Evolutionary conservation across 2,888 invertebrate species (phyloP), one percentile per base, ranked within the genome.

Genomic region (Panzeria rudis): DNA sequence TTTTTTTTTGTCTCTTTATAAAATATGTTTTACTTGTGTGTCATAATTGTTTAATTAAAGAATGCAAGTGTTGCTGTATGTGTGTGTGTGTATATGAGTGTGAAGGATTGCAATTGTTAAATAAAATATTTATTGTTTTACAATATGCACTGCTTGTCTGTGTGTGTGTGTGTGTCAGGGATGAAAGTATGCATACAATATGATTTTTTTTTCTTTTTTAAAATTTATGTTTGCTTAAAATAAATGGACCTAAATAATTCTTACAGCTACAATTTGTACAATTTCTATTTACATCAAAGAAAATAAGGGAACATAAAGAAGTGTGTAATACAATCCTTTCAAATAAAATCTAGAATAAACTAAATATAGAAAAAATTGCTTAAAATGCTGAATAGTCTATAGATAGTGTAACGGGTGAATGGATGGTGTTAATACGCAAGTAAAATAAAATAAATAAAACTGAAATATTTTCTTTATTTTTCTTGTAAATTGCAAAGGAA

Each of bases 221-320:
- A 15, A n/a, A 61, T 41, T 72, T 64, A 25, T 47, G 0, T 81
- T 47, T 69, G 29, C 80, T 75, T 81, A 81, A 59, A 75, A 50
- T 68, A 81, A 75, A 68, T 52, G 68, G 68, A 68, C 68, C 73
- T 81, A 75, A 75, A 75, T 81, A 81, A 81, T 61, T 64, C 81
- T 81, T 81, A 81, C 23, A 32, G 20, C 84, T 84, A 84, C 66
- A 68, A 68, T 84, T 84, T 84, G 80, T 84, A 84, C 84, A 84
- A 77, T 69, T 23, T 84, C 66, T 84, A 84, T 84, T 84, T 84
- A 84, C 84, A 84, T 50, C 52, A 73, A 68, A 71, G 35, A 25
- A 72, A 9, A 25, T 41, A 64, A 32, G 3, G 50, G 4, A 71
- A 59, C 20, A 20, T 52, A 68, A 66, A 25, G 23, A n/a, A 69